phyloP scores from a whole-genome alignment of 2,113 vertebrate genomes.

The Dasypus novemcinctus region DNA sequence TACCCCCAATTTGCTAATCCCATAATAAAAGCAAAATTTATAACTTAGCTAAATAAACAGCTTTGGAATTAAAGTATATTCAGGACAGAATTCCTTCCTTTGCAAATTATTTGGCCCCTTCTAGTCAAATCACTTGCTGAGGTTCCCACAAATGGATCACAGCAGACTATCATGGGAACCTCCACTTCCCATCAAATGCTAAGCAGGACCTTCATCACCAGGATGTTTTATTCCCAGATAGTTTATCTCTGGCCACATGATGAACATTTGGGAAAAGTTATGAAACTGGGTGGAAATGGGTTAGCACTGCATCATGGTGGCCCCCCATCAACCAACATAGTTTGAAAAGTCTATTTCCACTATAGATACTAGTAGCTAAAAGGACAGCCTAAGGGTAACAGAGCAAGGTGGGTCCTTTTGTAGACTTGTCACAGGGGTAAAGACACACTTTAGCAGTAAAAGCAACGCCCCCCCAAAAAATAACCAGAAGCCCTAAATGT shows the following conservation, averaged over 20 bases:
- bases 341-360: neutral
- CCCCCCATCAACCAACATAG: neutral
- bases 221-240: neutral
- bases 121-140: neutral
- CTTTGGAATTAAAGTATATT: neutral
- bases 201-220: neutral
- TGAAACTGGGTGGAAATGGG: neutral
- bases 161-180: neutral
- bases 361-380: neutral
- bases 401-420: neutral
- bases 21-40: neutral
- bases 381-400: neutral
- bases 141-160: neutral
- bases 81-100: neutral
- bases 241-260: neutral
- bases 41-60: neutral
- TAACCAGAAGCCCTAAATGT: neutral
- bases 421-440: neutral
- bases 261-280: neutral
- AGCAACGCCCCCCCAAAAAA: too few relatives aligned
- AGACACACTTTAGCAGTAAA: neutral
- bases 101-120: neutral
- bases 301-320: neutral
- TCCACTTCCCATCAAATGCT: neutral
- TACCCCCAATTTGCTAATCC: neutral